These are phyloP conservation scores for Melierax canorus DNA, from an alignment of 2,113 vertebrate genomes.

Conservation along the genomic window DNA sequence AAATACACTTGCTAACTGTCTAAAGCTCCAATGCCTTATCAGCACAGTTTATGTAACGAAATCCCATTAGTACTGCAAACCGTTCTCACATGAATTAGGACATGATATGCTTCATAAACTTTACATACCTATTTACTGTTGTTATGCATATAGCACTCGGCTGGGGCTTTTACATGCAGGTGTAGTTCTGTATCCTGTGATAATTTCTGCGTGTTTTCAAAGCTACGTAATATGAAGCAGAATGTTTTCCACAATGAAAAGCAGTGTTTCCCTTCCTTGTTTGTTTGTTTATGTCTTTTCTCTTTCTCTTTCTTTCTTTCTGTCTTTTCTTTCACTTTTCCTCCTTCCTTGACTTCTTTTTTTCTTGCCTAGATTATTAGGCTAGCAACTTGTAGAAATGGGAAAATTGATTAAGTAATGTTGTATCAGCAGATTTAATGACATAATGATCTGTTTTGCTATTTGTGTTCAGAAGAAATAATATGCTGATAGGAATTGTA, in stretches of 20 bases:
- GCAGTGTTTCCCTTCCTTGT: background rate
- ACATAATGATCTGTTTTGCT: slow-evolving; percentile 32
- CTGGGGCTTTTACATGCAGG: background rate
- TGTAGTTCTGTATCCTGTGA: background rate
- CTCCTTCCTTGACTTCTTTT: background rate
- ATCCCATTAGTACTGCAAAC: background rate
- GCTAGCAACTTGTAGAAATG: background rate
- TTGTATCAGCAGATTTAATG: slow-evolving; percentile 21
- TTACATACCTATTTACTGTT: background rate
- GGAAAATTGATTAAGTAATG: background rate
- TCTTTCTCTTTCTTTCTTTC: no score
- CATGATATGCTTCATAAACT: background rate
- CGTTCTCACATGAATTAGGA: background rate
- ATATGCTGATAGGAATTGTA: background rate
- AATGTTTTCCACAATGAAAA: background rate
- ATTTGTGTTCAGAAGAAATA: background rate
- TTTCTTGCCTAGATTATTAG: background rate
- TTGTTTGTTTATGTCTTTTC: background rate
- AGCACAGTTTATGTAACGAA: slow-evolving; percentile 1
- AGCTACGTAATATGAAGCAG: background rate
- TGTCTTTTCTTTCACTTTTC: background rate
- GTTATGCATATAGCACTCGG: background rate
- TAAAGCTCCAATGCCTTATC: background rate
- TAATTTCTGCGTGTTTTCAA: background rate
- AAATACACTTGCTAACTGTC: background rate